These are phyloP conservation scores for Halesus radiatus DNA, from an alignment of 1,140 invertebrate genomes.

Conservation along the genomic window DNA sequence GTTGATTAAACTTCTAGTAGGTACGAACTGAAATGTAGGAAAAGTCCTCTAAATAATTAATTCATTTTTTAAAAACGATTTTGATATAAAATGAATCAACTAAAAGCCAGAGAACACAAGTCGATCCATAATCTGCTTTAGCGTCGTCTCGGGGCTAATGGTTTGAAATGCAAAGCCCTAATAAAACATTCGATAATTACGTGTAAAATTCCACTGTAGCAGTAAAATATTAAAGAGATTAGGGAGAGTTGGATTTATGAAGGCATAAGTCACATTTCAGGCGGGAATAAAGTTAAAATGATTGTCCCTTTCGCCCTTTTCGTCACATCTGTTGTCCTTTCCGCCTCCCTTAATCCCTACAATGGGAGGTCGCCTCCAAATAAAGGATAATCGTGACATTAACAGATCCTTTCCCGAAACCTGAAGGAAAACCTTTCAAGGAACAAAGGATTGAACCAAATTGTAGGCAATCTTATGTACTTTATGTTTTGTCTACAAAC, in stretches of 20 bases:
- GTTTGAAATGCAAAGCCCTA: background rate
- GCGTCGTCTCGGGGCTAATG: too few relatives aligned
- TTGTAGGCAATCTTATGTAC: too few relatives aligned
- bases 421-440: constrained; percentile 10
- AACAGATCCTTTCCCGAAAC: constrained; percentile 29
- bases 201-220: background rate
- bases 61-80: too few relatives aligned
- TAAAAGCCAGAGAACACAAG: too few relatives aligned
- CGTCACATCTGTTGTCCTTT: constrained; percentile 33
- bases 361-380: constrained; percentile 19
- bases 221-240: background rate
- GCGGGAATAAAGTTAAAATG: constrained; percentile 13
- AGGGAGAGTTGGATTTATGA: background rate
- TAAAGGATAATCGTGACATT: constrained; percentile 35
- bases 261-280: constrained; percentile 10
- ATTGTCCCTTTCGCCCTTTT: constrained; percentile 22
- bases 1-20: too few relatives aligned
- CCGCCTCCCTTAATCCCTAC: background rate
- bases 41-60: too few relatives aligned
- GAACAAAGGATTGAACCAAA: background rate
- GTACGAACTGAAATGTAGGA: too few relatives aligned
- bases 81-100: too few relatives aligned
- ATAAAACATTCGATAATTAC: constrained; percentile 3
- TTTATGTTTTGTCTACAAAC: too few relatives aligned
- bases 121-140: too few relatives aligned